phyloP scores from a whole-genome alignment of 2,888 invertebrate species.

The Abrostola triplasia region DNA sequence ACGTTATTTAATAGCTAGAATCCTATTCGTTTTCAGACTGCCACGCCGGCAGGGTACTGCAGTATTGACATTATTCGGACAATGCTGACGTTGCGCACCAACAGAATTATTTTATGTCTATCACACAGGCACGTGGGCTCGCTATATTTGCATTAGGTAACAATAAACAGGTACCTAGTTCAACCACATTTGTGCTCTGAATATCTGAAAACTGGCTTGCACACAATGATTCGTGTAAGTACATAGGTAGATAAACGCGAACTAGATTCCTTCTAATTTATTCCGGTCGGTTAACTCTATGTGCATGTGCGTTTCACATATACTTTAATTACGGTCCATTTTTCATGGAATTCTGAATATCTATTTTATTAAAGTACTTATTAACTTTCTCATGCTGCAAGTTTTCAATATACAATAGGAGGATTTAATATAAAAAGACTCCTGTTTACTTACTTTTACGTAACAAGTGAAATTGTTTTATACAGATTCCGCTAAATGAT shows the following conservation, averaged over 20 bases:
- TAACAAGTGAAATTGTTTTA: constrained; percentile 61
- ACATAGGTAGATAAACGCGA: constrained; percentile 49
- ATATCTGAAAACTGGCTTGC: constrained; percentile 58
- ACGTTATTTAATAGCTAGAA: background rate
- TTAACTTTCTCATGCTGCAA: constrained; percentile 39
- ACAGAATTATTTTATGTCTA: constrained; percentile 25
- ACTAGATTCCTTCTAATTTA: constrained; percentile 49
- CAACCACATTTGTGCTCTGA: constrained; percentile 62
- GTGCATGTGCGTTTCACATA: constrained; percentile 46
- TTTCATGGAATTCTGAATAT: constrained; percentile 45
- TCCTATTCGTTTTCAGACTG: background rate
- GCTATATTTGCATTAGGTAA: constrained; percentile 49
- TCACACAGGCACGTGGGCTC: constrained; percentile 43
- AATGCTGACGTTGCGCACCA: constrained; percentile 14
- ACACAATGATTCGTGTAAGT: constrained; percentile 49
- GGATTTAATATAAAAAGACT: constrained; percentile 13
- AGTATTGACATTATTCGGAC: constrained; percentile 12
- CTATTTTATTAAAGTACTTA: constrained; percentile 36
- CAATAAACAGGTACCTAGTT: constrained; percentile 52
- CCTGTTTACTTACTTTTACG: constrained; percentile 58
- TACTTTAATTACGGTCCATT: constrained; percentile 42
- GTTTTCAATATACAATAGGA: constrained; percentile 5
- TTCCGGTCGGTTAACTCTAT: constrained; percentile 50
- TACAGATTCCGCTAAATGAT: constrained; percentile 61
- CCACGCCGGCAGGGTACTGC: background rate